Conservation (phyloP, 2,113 vertebrate genomes). For the zebrafish (Danio rerio) region DNA sequence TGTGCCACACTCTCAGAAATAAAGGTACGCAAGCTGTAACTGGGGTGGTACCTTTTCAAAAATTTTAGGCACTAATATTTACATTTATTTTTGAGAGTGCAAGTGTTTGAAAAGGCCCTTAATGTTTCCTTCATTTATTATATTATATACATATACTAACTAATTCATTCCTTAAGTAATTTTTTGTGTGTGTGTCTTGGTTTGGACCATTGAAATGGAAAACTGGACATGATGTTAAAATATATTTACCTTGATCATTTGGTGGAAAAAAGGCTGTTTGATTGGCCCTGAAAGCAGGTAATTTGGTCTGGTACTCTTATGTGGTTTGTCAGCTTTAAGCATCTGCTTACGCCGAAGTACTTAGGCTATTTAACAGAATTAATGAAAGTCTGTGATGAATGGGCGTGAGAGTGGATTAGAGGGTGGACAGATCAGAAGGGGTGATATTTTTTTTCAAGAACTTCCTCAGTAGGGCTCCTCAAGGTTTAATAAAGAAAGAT, state of each 20-base stretch:
- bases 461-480: neutral
- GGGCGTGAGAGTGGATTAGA: conserved; percentile 23
- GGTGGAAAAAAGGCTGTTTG: neutral
- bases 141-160: too few species aligned
- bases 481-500: conserved; percentile 41
- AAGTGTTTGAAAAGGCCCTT: too few species aligned
- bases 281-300: neutral
- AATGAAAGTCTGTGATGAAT: conserved; percentile 30
- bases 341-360: neutral
- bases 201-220: neutral
- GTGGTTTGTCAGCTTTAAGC: neutral
- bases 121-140: too few species aligned
- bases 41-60: too few species aligned
- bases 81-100: too few species aligned
- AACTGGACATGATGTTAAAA: neutral
- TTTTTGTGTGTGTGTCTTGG: neutral
- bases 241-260: neutral
- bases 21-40: too few species aligned
- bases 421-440: neutral
- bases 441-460: conserved; percentile 4
- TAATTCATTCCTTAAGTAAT: neutral
- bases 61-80: too few species aligned
- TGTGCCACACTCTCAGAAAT: too few species aligned
- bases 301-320: conserved; percentile 6
- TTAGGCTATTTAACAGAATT: conserved; percentile 18